Percentiles rank a stretch among this genome's conserved stretches.
Evolutionary conservation across 2,888 invertebrate genomes (phyloP).

Genomic region (Acanthosepion esculentum): DNA sequence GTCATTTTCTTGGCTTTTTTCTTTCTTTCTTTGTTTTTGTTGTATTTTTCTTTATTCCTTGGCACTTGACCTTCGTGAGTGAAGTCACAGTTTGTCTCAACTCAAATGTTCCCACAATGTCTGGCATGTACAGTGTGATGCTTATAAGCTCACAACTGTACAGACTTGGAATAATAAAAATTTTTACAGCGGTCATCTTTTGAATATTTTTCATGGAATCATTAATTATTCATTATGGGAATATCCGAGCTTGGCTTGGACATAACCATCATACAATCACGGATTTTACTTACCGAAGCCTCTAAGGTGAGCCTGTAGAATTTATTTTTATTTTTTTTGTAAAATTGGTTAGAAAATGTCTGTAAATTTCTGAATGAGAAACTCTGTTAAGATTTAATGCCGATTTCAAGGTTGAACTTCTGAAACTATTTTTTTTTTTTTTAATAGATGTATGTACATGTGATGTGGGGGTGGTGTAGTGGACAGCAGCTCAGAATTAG

Average conservation of each 20-base stretch:
- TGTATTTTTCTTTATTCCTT: background rate
- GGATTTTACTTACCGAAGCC: background rate
- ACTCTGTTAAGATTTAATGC: no score
- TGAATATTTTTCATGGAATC: slow-evolving; percentile 10
- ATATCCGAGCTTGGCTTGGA: slow-evolving; percentile 21
- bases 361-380: no score
- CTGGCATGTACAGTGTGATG: background rate
- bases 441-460: no score
- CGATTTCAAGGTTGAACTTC: no score
- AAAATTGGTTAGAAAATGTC: background rate
- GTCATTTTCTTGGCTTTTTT: background rate
- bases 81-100: background rate
- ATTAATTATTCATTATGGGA: background rate
- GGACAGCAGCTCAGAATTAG: no score
- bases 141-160: background rate
- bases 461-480: no score
- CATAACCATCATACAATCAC: background rate
- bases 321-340: background rate
- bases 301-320: background rate
- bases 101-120: background rate
- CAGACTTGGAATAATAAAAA: background rate
- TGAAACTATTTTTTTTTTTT: no score
- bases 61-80: background rate
- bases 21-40: background rate
- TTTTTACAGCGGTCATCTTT: background rate